Evolutionary conservation across 2,888 invertebrate species (phyloP), one percentile per base, ranked within the genome.

Genomic region (Dryomyza anilis): DNA sequence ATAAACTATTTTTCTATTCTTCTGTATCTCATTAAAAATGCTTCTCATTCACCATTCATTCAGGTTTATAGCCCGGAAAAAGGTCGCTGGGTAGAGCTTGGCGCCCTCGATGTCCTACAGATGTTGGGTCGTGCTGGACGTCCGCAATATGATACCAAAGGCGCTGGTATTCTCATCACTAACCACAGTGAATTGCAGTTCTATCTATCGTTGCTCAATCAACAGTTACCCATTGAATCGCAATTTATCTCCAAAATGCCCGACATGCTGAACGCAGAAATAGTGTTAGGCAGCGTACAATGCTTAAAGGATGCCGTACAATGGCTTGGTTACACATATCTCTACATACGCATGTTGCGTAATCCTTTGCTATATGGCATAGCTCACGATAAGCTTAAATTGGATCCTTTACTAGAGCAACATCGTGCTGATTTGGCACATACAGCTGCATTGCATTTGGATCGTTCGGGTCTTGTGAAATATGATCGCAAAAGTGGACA

Each of bases 111-210:
- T 84, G 98, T 99, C 16, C 86, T 99, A 67, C 98, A 97, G 86
- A 99, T 99, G 98, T 84, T 99, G 80, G 99, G 99, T 64, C 86
- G 99, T 74, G 99, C 99, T 56, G 99, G 99, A 66, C 88, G 99
- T 21, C 99, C 99, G 0, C 97, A 98, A 85, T 99, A 98, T 83
- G 99, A 99, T 80, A 96, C 95, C 0, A 96, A 98, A 85, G 99
- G 96, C 66, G 94, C 95, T 84, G 89, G 99, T 65, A 98, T 99
- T 76, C 87, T 99, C 36, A 97, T 99, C 61, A 99, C 99, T 0
- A 98, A 99, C 82, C 98, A 99, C 85, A 95, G 95, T 69, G 99
- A 99, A 83, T 88, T 99, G 8, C 98, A 98, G 76, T 99, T 97
- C 84, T 99, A 99, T 84, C 85, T 99, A 23, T 98, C 98, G 0